These are phyloP conservation scores for Scaptomyza reducta DNA, from an alignment of 2,888 invertebrate genomes.

Conservation along the genomic window DNA sequence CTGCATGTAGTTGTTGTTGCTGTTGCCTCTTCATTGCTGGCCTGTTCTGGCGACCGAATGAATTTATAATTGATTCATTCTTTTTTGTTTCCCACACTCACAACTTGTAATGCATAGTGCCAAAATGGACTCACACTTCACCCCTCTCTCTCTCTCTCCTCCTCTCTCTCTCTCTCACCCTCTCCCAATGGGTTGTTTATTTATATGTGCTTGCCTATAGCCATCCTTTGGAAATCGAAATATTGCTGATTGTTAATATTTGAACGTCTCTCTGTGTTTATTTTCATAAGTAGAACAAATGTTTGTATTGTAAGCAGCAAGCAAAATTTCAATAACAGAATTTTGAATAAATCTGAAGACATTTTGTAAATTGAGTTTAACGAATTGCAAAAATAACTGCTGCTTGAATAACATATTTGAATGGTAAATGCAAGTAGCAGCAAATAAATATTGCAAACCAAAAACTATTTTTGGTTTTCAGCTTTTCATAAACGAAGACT, in stretches of 20 bases:
- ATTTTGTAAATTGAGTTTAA: neutral
- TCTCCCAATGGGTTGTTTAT: conserved; percentile 28
- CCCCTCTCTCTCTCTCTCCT: neutral
- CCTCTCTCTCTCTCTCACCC: neutral
- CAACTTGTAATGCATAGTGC: conserved; percentile 21
- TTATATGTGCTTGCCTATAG: conserved; percentile 11
- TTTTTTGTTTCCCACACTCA: conserved; percentile 29
- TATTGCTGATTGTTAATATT: conserved; percentile 38
- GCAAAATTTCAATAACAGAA: conserved; percentile 5
- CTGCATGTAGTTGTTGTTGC: neutral
- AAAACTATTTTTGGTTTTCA: neutral
- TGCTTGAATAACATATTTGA: no score
- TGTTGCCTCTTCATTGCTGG: conserved; percentile 7
- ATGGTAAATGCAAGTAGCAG: neutral
- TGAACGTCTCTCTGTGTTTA: conserved; percentile 30
- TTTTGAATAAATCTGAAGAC: conserved; percentile 1
- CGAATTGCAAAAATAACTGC: neutral
- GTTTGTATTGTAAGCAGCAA: conserved; percentile 34
- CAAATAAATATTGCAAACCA: neutral
- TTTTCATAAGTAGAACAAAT: conserved; percentile 50
- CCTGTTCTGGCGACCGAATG: conserved; percentile 47
- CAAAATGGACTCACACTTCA: conserved; percentile 20
- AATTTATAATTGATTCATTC: conserved; percentile 75
- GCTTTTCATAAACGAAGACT: neutral
- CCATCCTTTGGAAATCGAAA: conserved; percentile 29